These are phyloP conservation scores for Eudiplozoon nipponicum DNA, from an alignment of 2,888 invertebrate species.

Conservation along the genomic window DNA sequence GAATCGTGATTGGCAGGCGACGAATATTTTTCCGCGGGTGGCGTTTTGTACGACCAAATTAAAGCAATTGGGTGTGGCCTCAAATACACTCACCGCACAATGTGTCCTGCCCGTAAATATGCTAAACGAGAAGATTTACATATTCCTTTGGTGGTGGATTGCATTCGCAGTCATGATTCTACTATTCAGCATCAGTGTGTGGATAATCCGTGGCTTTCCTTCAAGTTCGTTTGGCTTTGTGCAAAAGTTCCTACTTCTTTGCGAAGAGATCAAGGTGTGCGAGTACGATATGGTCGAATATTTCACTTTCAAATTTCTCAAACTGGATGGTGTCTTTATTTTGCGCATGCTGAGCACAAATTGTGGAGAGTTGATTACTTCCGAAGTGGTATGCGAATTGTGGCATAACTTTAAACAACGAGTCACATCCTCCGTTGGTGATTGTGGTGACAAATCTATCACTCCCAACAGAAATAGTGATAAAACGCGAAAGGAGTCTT, in stretches of 20 bases:
- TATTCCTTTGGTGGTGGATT: slow-evolving; percentile 17
- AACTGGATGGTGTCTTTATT: slow-evolving; percentile 16
- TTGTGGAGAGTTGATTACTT: slow-evolving; percentile 14
- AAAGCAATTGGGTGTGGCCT: slow-evolving; percentile 5
- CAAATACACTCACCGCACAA: slow-evolving; percentile 11
- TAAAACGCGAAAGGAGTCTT: no score
- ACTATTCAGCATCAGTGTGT: slow-evolving; percentile 13
- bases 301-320: slow-evolving; percentile 8
- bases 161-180: slow-evolving; percentile 9
- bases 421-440: no score
- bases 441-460: no score
- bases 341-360: slow-evolving; percentile 15
- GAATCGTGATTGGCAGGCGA: slow-evolving; percentile 13
- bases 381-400: slow-evolving; percentile 14
- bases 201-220: no score
- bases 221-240: no score
- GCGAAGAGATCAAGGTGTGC: no score
- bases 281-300: no score
- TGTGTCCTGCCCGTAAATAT: slow-evolving; percentile 16
- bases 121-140: slow-evolving; percentile 17
- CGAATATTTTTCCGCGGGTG: slow-evolving; percentile 15
- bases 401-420: slow-evolving; percentile 16
- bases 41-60: slow-evolving; percentile 8
- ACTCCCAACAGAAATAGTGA: no score
- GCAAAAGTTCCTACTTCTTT: no score